Percentiles rank a stretch among this genome's conserved stretches.
These are phyloP conservation scores for Temnothorax curvispinosus DNA, from an alignment of 1,140 invertebrate genomes.

Conservation along the genomic window DNA sequence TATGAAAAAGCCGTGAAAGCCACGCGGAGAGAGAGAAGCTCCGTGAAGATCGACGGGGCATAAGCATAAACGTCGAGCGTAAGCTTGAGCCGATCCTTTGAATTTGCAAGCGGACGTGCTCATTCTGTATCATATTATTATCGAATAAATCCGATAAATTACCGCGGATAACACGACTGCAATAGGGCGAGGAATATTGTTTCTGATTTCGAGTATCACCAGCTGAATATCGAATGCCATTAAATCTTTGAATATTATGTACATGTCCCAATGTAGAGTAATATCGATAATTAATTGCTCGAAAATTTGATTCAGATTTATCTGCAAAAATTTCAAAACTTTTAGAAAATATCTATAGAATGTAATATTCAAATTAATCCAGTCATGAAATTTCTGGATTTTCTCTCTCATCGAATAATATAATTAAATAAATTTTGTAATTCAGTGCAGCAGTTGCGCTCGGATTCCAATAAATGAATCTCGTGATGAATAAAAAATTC, in stretches of 20 bases:
- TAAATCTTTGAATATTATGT: not conserved
- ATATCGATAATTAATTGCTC: constrained; percentile 7
- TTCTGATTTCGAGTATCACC: not conserved
- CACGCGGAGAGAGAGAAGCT: constrained; percentile 23
- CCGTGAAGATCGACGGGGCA: constrained; percentile 25
- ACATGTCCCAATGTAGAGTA: not conserved
- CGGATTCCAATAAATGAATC: not conserved
- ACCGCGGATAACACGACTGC: not conserved
- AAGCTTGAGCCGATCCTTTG: not conserved
- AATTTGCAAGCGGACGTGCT: constrained; percentile 8
- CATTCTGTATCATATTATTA: constrained; percentile 38
- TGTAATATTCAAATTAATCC: not conserved
- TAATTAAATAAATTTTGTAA: not conserved
- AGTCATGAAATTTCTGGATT: not conserved
- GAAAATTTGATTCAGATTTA: not conserved
- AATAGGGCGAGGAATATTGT: not conserved
- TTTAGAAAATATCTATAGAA: not conserved
- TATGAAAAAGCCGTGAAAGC: constrained; percentile 57
- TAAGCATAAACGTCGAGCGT: constrained; percentile 30
- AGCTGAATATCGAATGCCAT: not conserved
- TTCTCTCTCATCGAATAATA: not conserved
- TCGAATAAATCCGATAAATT: constrained; percentile 32
- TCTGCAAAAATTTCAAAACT: not conserved
- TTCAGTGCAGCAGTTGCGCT: not conserved
- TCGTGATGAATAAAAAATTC: not conserved